Conservation (phyloP, 2,113 vertebrate genomes). For the Hemiprocne comata region DNA sequence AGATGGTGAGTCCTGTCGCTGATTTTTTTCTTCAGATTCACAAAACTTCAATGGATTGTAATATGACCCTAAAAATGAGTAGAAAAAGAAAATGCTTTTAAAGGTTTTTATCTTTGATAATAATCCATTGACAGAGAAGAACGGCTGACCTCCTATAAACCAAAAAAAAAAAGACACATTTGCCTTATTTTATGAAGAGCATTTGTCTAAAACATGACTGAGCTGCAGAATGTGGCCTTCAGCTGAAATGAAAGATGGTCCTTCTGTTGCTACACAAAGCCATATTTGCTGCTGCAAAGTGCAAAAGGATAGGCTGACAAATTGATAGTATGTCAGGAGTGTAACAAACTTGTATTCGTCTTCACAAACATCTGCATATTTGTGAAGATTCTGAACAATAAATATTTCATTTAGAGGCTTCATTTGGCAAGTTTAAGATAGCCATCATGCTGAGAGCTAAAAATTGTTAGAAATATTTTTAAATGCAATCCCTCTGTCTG, state of each 20-base stretch:
- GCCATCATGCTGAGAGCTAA: constrained; percentile 9
- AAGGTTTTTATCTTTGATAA: constrained; percentile 58
- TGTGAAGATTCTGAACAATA: constrained; percentile 40
- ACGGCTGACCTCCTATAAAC: constrained; percentile 46
- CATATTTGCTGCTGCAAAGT: constrained; percentile 69
- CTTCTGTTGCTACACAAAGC: constrained; percentile 70
- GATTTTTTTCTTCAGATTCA: constrained; percentile 38
- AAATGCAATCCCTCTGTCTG: constrained; percentile 4
- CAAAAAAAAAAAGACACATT: constrained; percentile 49
- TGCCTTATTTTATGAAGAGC: constrained; percentile 61
- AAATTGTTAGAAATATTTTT: constrained; percentile 30
- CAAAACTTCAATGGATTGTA: constrained; percentile 39
- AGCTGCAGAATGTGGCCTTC: constrained; percentile 69
- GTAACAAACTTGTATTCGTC: neutral
- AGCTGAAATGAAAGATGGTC: constrained; percentile 60
- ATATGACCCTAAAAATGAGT: constrained; percentile 49
- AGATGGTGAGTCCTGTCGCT: constrained; percentile 37
- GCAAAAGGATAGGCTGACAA: constrained; percentile 67
- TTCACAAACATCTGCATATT: constrained; percentile 65
- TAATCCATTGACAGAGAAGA: constrained; percentile 64
- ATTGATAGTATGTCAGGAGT: constrained; percentile 52
- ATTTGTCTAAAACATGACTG: constrained; percentile 64
- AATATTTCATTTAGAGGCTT: constrained; percentile 34
- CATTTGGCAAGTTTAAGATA: constrained; percentile 31
- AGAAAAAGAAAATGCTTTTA: constrained; percentile 50